Percentiles rank a stretch among this genome's conserved stretches.
Conservation (phyloP, 2,888 invertebrate species). For the Stenchaetothrips biformis region DNA sequence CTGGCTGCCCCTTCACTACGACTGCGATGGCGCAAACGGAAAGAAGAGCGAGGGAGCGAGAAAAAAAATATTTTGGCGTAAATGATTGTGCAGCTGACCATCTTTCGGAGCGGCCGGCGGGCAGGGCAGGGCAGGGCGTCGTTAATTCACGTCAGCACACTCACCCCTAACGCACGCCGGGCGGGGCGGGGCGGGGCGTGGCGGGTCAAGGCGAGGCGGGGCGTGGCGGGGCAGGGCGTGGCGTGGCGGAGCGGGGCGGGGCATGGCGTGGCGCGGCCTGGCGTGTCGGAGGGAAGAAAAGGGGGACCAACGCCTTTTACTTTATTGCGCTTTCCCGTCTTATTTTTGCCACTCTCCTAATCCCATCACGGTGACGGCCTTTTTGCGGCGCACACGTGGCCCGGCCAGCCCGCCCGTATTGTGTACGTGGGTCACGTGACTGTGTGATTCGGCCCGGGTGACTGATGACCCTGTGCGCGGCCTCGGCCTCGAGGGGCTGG, state of each 20-base stretch:
- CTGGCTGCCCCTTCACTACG: too few relatives aligned
- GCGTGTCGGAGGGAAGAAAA: not conserved
- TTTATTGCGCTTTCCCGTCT: slow-evolving; percentile 16
- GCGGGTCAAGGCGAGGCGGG: not conserved
- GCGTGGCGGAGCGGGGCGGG: not conserved
- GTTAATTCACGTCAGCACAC: slow-evolving; percentile 20
- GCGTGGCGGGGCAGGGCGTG: not conserved
- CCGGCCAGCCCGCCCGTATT: not conserved
- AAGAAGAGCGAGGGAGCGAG: too few relatives aligned
- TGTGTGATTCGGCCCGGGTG: slow-evolving; percentile 11
- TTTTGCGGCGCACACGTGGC: too few relatives aligned
- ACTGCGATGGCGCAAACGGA: too few relatives aligned
- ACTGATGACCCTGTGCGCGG: not conserved
- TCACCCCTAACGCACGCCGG: not conserved
- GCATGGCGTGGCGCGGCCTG: not conserved
- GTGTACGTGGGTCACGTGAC: slow-evolving; percentile 22
- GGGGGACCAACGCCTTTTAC: not conserved
- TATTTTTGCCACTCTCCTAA: slow-evolving; percentile 21
- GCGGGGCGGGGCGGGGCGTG: not conserved
- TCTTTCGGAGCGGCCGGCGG: not conserved
- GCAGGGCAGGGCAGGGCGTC: slow-evolving; percentile 1
- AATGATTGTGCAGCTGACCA: not conserved
- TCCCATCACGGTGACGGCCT: not conserved
- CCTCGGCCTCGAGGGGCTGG: not conserved
- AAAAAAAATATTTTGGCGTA: not conserved